A percentile compares a stretch with the other conserved stretches of the same genome.
phyloP scores from a whole-genome alignment of 2,888 invertebrate species.

The Octonoba sinensis region DNA sequence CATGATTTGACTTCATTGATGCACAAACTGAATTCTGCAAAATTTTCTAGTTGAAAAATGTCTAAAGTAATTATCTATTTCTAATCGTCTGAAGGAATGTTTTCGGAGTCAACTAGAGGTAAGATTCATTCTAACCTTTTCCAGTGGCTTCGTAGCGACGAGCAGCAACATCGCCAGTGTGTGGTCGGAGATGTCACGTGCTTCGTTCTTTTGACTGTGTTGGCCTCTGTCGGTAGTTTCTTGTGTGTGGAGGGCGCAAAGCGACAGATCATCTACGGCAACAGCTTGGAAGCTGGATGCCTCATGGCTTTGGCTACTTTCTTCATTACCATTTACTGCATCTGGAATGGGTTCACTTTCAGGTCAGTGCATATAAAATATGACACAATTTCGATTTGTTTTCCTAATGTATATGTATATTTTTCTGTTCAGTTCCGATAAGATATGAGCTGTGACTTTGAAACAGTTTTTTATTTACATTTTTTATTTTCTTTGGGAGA shows the following conservation, averaged over 20 bases:
- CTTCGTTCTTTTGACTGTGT: conserved; percentile 75
- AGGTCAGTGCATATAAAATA: conserved; percentile 27
- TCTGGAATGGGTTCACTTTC: conserved; percentile 55
- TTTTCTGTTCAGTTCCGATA: too few species aligned
- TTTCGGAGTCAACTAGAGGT: too few species aligned
- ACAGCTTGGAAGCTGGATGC: conserved; percentile 62
- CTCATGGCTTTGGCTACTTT: conserved; percentile 59
- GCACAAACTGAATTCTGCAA: too few species aligned
- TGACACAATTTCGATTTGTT: neutral
- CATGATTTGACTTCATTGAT: too few species aligned
- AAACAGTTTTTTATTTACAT: neutral
- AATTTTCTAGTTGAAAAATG: too few species aligned
- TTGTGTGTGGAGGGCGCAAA: conserved; percentile 73
- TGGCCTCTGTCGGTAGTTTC: conserved; percentile 74
- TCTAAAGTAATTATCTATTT: too few species aligned
- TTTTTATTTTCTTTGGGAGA: neutral
- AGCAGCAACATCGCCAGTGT: conserved; percentile 71
- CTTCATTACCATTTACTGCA: conserved; percentile 40
- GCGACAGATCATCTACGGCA: conserved; percentile 64
- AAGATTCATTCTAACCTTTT: conserved; percentile 27
- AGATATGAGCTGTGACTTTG: too few species aligned
- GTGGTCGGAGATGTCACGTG: conserved; percentile 75
- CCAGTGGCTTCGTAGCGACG: conserved; percentile 76
- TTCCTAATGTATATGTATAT: neutral
- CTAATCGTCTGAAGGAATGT: too few species aligned